These are phyloP conservation scores for Helicoverpa zea DNA, from an alignment of 1,140 invertebrate genomes.

Conservation along the genomic window DNA sequence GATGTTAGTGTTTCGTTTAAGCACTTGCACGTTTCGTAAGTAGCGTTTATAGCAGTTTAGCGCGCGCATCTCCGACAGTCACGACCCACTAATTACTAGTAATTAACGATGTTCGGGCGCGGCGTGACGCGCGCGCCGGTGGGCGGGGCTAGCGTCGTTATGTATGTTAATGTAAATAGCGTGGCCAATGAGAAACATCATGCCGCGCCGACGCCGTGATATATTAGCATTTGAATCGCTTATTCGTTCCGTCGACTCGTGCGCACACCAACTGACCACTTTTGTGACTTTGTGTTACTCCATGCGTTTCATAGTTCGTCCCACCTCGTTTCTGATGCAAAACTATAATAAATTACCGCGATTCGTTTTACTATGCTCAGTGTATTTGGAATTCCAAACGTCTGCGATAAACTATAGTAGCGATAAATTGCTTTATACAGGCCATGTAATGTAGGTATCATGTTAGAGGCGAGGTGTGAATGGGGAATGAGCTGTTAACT, in stretches of 20 bases:
- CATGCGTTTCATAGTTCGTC: constrained; percentile 73
- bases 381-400: constrained; percentile 61
- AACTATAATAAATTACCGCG: constrained; percentile 69
- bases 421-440: constrained; percentile 73
- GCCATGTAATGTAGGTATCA: constrained; percentile 69
- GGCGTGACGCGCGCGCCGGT: constrained; percentile 72
- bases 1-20: constrained; percentile 21
- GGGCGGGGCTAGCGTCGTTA: constrained; percentile 77
- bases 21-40: constrained; percentile 52
- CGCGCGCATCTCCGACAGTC: constrained; percentile 63
- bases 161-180: constrained; percentile 83
- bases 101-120: constrained; percentile 80
- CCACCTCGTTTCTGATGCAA: constrained; percentile 74
- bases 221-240: constrained; percentile 86
- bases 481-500: constrained; percentile 65
- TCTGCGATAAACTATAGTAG: constrained; percentile 43
- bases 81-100: constrained; percentile 80
- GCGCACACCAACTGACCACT: constrained; percentile 62
- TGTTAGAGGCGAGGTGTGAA: constrained; percentile 68
- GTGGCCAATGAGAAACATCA: constrained; percentile 81
- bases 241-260: constrained; percentile 74
- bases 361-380: constrained; percentile 59
- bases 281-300: constrained; percentile 69
- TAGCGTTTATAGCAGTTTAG: constrained; percentile 53
- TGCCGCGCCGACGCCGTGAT: constrained; percentile 80